Percentiles rank a stretch among this genome's conserved stretches.
Conservation (phyloP, 2,888 invertebrate species). For the Isoperla grammatica region DNA sequence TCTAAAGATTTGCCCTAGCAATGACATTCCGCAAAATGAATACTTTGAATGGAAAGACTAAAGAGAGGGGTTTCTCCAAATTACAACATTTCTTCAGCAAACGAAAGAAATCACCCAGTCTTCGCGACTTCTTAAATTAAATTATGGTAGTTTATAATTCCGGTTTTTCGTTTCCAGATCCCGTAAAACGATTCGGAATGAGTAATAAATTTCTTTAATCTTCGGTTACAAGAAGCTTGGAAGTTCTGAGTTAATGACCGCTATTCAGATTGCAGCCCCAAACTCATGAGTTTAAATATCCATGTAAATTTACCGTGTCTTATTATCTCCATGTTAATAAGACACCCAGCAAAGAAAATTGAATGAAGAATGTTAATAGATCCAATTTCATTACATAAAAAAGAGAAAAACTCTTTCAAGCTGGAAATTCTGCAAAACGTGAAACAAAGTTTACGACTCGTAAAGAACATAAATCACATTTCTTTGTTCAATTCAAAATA, state of each 20-base stretch:
- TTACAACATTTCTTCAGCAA: no score
- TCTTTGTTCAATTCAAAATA: background rate
- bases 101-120: no score
- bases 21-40: no score
- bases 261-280: conserved; percentile 3
- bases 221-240: no score
- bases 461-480: conserved; percentile 8
- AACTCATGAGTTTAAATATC: background rate
- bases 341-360: conserved; percentile 11
- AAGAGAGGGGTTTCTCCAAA: no score
- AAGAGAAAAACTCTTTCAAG: background rate
- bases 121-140: no score
- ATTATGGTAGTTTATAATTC: conserved; percentile 1
- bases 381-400: conserved; percentile 2
- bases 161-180: background rate
- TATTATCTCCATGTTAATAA: conserved; percentile 12
- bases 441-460: background rate
- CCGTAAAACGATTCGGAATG: background rate
- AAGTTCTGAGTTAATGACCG: conserved; percentile 8
- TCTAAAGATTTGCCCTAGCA: no score
- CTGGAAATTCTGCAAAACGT: background rate
- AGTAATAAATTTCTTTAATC: conserved; percentile 10
- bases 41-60: no score
- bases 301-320: background rate
- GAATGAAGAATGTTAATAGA: conserved; percentile 16